Base-by-base conservation (phyloP, 1,140 invertebrate genomes). In the Ceratosolen solmsi region DNA sequence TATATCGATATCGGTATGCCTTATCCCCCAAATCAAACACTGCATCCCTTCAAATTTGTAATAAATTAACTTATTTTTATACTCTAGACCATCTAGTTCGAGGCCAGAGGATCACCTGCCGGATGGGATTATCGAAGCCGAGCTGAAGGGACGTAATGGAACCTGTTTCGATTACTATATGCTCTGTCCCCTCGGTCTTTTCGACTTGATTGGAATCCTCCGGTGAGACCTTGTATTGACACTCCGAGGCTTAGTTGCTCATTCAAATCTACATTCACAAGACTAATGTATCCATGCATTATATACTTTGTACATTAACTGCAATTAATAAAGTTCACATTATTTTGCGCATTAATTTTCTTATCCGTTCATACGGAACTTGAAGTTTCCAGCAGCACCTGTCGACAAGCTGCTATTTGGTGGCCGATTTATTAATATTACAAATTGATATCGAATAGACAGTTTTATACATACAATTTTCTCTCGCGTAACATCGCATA, bases 11-110 rank as follows among this genome's bases (percentile, higher is more conserved):
- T n/a, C 5, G 41, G 41, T 46, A 46, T 5, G 41, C 41, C 41
- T 46, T 46, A 46, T 13, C 41, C 13, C 13, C 41, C 41, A 65
- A 65, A 65, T 36, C 27, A 65, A 65, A 36, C 20, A 15, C 5
- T 22, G 1, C 9, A 15, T 27, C 8, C 5, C 17, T 65, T 22
- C 2, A 36, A 33, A 65, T 65, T 33, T 33, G 11, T 65, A 65
- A 36, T 4, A 36, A 33, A 65, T 65, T 33, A 36, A 36, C 27
- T 4, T 58, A 58, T 58, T 36, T 46, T 70, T 70, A 46, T 27
- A 46, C 70, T 72, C 2, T 71, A 88, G 87, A 51, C 87, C 87
- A 25, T 88, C 87, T 54, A 87, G 82, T 60, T 87, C 87, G n/a
- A 84, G 77, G 65, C 51, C 56, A 22, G 86, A 86, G 82, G 82